Evolutionary conservation across 1,140 invertebrate genomes (phyloP), one percentile per base, ranked within the genome.

Genomic region (Orius insidiosus): DNA sequence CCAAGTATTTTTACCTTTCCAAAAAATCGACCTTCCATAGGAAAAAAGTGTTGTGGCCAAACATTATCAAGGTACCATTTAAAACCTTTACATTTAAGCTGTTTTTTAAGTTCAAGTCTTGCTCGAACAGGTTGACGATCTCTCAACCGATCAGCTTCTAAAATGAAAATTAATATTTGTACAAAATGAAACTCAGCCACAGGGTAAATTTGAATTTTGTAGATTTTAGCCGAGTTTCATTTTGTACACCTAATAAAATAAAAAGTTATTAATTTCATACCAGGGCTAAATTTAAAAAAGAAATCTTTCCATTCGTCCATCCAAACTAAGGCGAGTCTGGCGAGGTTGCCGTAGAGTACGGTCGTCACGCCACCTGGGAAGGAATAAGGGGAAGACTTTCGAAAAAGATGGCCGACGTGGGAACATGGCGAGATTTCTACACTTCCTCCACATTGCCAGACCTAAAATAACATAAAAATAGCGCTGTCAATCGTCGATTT

Each of bases 391-490:
- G 85, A 90, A 33, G 85, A 85, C 65, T 85, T 90, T 56, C 93
- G 72, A 61, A 98, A 98, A n/a, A 98, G 74, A 63, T 99, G 95
- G 0, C 92, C 95, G 0, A 98, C 94, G 59, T 93, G 85, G 7
- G 90, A 95, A 61, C 95, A 98, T 0, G 93, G 88, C 0, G 81
- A 78, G 38, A 98, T 96, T 66, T 97, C 88, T 0, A 98, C 75
- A 38, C 72, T 73, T 0, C 93, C 95, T 1, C 94, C 95, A 60
- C 94, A 99, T 67, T 95, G 92, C 95, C 96, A 98, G 0, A 94
- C 78, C 59, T 90, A 67, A 58, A 76, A 80, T 3, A 15, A 13
- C 14, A 0, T 41, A 0, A 48, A 46, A 43, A 32, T 8, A n/a
- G n/a, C n/a, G n/a, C n/a, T n/a, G n/a, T n/a, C n/a, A n/a, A n/a